phyloP scores from a whole-genome alignment of 2,888 invertebrate species.

The Vanessa cardui region DNA sequence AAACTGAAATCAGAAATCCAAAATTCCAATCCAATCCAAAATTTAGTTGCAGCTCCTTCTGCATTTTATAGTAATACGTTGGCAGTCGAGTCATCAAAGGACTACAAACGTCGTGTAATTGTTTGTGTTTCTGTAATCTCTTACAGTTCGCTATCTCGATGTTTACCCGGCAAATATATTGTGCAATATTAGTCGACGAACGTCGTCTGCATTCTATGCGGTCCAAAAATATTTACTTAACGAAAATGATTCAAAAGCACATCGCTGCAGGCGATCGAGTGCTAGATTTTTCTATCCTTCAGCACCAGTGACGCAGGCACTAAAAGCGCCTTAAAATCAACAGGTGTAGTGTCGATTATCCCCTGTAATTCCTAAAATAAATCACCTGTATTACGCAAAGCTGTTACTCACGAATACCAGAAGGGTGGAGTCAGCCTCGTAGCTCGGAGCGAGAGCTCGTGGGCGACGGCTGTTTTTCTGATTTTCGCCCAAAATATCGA shows the following conservation, averaged over 20 bases:
- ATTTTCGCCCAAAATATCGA: conserved; percentile 64
- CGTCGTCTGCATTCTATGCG: background rate
- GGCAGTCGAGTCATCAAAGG: too few species aligned
- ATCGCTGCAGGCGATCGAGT: background rate
- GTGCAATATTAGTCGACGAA: background rate
- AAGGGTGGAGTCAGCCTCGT: conserved; percentile 56
- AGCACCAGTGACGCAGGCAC: background rate
- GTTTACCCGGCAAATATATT: background rate
- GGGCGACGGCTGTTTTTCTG: conserved; percentile 61
- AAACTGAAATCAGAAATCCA: too few species aligned
- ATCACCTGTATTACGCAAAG: conserved; percentile 70
- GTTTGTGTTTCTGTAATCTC: too few species aligned
- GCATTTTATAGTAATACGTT: too few species aligned
- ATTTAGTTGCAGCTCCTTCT: too few species aligned
- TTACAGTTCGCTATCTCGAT: too few species aligned
- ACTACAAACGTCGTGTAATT: too few species aligned
- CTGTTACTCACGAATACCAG: conserved; percentile 67
- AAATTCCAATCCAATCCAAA: too few species aligned
- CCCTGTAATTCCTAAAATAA: conserved; percentile 53
- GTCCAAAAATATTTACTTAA: background rate
- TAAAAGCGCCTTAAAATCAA: conserved; percentile 19
- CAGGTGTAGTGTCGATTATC: conserved; percentile 25
- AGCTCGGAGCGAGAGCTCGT: conserved; percentile 44
- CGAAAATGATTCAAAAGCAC: background rate
- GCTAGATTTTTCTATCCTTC: background rate